Conservation (phyloP, 2,113 vertebrate genomes). For the Eurystomus gularis region DNA sequence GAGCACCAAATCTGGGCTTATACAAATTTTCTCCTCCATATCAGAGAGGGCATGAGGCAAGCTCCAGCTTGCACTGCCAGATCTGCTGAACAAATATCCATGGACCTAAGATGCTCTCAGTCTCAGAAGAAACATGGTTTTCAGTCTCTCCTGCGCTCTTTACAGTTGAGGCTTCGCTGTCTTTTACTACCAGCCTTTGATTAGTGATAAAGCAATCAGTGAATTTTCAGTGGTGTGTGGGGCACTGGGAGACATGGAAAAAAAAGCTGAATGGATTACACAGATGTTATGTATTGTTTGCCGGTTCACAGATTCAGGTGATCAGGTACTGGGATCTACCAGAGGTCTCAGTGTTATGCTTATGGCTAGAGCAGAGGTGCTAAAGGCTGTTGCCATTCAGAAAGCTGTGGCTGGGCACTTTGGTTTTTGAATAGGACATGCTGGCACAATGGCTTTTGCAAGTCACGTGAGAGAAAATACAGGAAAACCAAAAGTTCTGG, state of each 20-base stretch:
- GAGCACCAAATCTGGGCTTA: not conserved
- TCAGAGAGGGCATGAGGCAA: not conserved
- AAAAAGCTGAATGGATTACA: not conserved
- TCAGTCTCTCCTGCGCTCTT: not conserved
- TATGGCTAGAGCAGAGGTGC: not conserved
- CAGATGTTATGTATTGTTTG: accelerated
- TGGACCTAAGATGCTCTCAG: not conserved
- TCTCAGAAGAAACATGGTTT: not conserved
- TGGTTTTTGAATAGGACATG: not conserved
- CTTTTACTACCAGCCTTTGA: not conserved
- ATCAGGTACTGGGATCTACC: not conserved
- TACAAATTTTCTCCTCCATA: not conserved
- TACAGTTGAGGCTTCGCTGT: not conserved
- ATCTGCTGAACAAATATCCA: not conserved
- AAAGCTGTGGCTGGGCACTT: not conserved
- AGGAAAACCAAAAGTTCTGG: not conserved
- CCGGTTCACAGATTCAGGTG: not conserved
- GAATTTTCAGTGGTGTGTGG: not conserved
- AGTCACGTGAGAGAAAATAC: not conserved
- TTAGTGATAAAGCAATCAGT: not conserved
- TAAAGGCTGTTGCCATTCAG: not conserved
- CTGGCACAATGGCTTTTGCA: not conserved
- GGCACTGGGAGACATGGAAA: not conserved
- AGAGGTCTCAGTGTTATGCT: not conserved
- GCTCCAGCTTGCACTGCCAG: not conserved